Evolutionary conservation across 2,888 invertebrate species (phyloP).

Genomic region (Microplitis deprimator): DNA sequence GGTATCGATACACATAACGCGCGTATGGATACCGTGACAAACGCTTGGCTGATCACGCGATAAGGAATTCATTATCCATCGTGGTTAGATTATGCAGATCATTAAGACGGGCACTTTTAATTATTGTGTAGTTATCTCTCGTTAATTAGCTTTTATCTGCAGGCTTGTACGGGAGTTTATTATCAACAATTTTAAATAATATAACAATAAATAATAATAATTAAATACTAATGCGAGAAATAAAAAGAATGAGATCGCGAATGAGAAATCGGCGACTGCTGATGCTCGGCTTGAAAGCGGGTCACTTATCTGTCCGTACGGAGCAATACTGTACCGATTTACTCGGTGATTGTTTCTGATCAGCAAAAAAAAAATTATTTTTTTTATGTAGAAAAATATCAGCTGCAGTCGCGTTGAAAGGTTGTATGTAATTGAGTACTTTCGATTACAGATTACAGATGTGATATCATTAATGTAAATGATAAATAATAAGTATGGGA

Average conservation of each 20-base stretch:
- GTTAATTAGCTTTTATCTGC: neutral
- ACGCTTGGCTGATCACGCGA: slow-evolving; percentile 34
- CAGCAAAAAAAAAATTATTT: neutral
- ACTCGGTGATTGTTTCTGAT: neutral
- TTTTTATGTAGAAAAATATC: neutral
- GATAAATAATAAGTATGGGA: neutral
- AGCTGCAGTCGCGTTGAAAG: neutral
- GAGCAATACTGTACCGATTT: slow-evolving; percentile 3
- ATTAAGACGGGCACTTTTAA: neutral
- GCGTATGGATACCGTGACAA: slow-evolving; percentile 7
- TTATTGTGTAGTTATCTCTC: neutral
- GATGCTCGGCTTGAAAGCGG: slow-evolving; percentile 52
- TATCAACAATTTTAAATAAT: neutral
- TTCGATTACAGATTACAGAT: neutral
- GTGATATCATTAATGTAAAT: neutral
- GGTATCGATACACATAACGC: slow-evolving; percentile 12
- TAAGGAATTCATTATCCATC: slow-evolving; percentile 14
- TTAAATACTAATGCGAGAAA: neutral
- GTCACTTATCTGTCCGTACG: slow-evolving; percentile 37
- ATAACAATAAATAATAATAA: neutral
- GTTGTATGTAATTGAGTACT: neutral
- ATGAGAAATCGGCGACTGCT: slow-evolving; percentile 18
- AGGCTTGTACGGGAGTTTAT: neutral
- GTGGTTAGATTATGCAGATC: slow-evolving; percentile 22
- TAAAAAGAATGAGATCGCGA: neutral